phyloP scores from a whole-genome alignment of 2,113 vertebrate species.

The Amblyornis subalaris region DNA sequence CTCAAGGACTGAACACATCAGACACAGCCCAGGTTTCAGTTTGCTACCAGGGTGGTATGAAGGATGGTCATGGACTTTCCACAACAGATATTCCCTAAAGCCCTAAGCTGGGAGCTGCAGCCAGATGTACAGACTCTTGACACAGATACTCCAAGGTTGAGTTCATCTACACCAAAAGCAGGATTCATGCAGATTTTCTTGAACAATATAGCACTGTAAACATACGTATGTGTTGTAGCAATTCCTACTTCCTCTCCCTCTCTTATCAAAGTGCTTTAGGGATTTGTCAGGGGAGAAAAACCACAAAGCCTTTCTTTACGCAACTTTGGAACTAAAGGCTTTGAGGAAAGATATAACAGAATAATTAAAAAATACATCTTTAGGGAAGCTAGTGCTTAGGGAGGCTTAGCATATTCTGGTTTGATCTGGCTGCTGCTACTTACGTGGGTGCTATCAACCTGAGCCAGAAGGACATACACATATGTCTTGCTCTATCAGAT shows the following conservation, averaged over 20 bases:
- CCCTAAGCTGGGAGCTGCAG: neutral
- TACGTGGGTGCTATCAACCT: neutral
- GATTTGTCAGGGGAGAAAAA: slow-evolving; percentile 9
- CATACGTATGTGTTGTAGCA: neutral
- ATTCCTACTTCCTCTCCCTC: slow-evolving; percentile 22
- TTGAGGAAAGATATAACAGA: slow-evolving; percentile 28
- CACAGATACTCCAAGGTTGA: neutral
- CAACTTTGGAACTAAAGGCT: slow-evolving; percentile 13
- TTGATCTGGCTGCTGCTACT: neutral
- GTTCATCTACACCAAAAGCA: neutral
- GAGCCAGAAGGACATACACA: neutral
- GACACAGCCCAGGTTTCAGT: neutral
- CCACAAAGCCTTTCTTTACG: neutral
- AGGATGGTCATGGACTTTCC: neutral
- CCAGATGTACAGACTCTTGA: slow-evolving; percentile 28
- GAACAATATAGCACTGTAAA: slow-evolving; percentile 49
- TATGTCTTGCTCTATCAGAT: neutral
- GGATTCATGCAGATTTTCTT: neutral
- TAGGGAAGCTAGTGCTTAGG: neutral
- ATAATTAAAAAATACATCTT: slow-evolving; percentile 11
- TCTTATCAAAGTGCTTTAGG: neutral
- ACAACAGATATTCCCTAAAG: neutral
- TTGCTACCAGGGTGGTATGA: slow-evolving; percentile 44
- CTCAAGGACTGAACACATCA: neutral
- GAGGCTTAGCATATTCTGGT: neutral